Conservation (phyloP, 2,113 vertebrate genomes). For the Pseudonaja textilis region DNA sequence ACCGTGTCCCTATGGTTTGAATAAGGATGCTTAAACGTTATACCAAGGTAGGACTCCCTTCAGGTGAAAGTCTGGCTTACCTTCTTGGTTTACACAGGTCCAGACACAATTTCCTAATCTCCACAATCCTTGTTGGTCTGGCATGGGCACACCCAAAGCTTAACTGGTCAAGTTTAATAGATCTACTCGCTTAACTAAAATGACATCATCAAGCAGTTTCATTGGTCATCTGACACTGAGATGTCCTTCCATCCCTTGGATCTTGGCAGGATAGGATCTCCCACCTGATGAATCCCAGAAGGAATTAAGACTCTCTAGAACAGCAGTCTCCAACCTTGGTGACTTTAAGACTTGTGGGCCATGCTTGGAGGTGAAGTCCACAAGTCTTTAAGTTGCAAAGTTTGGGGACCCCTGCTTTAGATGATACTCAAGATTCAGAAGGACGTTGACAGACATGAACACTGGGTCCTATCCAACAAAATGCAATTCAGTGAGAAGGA, state of each 20-base stretch:
- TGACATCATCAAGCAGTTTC: neutral
- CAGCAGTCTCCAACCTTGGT: no score
- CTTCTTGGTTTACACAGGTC: neutral
- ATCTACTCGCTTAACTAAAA: neutral
- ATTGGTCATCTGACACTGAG: neutral
- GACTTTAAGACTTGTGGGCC: no score
- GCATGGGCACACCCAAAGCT: fast-evolving
- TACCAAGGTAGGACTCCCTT: neutral
- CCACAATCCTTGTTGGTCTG: neutral
- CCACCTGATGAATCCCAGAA: neutral
- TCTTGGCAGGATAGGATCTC: neutral
- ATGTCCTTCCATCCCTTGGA: no score
- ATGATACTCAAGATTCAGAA: no score
- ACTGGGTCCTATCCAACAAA: no score
- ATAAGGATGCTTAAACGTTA: neutral
- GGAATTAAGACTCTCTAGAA: neutral
- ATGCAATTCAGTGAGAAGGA: no score
- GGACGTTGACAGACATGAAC: no score
- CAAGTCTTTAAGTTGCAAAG: no score
- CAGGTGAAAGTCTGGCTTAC: neutral
- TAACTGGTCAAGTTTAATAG: neutral
- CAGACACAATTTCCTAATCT: neutral
- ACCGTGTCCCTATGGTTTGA: neutral
- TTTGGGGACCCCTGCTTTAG: no score
- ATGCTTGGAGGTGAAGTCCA: no score